Evolutionary conservation across 2,797 vertebrate genomes (phyloP), one percentile per base, ranked within the genome.

Genomic region (Limnodromus scolopaceus): DNA sequence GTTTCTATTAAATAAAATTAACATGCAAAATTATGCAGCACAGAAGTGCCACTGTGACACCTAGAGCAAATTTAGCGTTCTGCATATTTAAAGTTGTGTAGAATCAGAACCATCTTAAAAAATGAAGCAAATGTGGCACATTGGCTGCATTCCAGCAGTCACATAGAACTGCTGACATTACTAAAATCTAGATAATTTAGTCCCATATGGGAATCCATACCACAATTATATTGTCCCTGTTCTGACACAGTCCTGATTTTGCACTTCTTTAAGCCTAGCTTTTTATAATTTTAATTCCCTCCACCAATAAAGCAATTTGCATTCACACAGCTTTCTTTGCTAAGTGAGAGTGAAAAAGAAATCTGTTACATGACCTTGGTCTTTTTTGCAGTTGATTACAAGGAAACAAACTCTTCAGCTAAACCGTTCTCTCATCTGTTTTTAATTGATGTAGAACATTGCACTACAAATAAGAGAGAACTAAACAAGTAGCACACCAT

Each of bases 161-260:
- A 90, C 87, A 89, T 32, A 96, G 97, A 98, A 98, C 92, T 98
- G 98, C 98, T 98, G 98, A 98, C 95, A 81, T 97, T 97, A 97
- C 96, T 97, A 97, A 98, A 98, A 98, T 98, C 92, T 87, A 97
- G 98, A 98, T 98, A 98, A 98, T 98, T 98, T 98, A 98, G 97
- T 98, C 98, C 97, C 98, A 98, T 98, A 98, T 98, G 98, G 98
- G 98, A 98, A 98, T 98, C 98, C 96, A 97, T 98, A 98, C 96
- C 95, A 98, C 98, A 98, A 98, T 98, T 98, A 98, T 96, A 98
- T 98, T 98, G 98, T 98, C 97, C 97, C 97, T 97, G 93, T 96
- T 98, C 95, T 3, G 93, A 98, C 98, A 98, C 97, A 98, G 97
- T 95, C 97, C 97, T 98, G 97, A 98, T 98, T 98, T 98, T 97